phyloP scores from a whole-genome alignment of 1,140 invertebrate species.

The Penaeus japonicus region DNA sequence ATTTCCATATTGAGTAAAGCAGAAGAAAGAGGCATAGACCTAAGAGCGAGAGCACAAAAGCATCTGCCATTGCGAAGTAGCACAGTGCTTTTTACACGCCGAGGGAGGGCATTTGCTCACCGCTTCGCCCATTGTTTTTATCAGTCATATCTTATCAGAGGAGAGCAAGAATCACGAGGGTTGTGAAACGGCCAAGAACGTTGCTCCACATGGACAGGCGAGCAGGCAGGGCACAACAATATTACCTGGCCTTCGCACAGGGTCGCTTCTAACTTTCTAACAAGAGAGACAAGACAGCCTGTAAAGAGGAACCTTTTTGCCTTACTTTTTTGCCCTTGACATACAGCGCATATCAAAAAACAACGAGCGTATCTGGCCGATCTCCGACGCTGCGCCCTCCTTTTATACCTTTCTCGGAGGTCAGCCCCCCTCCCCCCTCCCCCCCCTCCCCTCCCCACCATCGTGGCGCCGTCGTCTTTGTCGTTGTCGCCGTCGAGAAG shows the following conservation, averaged over 20 bases:
- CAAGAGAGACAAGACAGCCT: not conserved
- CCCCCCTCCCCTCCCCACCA: not conserved
- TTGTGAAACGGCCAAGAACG: not conserved
- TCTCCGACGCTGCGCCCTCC: not conserved
- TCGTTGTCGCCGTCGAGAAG: too few species aligned
- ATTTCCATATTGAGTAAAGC: too few species aligned
- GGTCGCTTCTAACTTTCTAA: slow-evolving; percentile 48
- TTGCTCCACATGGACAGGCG: not conserved
- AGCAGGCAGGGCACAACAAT: slow-evolving; percentile 14
- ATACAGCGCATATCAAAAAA: slow-evolving; percentile 24
- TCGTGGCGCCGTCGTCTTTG: too few species aligned
- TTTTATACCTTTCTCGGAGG: not conserved
- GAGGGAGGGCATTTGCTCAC: too few species aligned
- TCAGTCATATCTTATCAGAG: too few species aligned
- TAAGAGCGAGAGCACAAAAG: too few species aligned
- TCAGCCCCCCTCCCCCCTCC: not conserved
- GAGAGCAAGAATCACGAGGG: too few species aligned
- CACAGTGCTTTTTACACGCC: too few species aligned
- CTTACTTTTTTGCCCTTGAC: slow-evolving; percentile 49
- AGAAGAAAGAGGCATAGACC: too few species aligned
- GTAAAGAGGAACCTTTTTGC: slow-evolving; percentile 17
- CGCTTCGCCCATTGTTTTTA: too few species aligned
- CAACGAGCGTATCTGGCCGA: not conserved
- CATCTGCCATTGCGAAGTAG: too few species aligned
- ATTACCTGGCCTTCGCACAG: slow-evolving; percentile 45